These are phyloP conservation scores for Melanostoma scalare DNA, from an alignment of 2,888 invertebrate species.

Conservation along the genomic window DNA sequence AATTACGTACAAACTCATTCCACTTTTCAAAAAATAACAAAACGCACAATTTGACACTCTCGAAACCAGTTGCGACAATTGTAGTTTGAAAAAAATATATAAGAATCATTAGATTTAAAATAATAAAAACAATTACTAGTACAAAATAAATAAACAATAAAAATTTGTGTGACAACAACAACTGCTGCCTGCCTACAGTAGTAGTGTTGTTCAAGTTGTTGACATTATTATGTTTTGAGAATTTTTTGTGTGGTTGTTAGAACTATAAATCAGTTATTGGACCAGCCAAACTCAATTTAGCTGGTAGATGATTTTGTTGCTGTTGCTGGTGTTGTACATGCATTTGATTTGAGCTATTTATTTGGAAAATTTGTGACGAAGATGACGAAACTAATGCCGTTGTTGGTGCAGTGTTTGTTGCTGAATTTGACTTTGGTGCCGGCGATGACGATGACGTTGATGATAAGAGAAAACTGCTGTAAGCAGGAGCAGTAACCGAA, in stretches of 20 bases:
- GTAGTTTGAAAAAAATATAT: constrained; percentile 37
- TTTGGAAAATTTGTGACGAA: constrained; percentile 64
- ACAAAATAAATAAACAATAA: constrained; percentile 51
- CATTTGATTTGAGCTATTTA: constrained; percentile 71
- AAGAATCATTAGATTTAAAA: constrained; percentile 43
- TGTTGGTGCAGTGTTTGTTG: constrained; percentile 51
- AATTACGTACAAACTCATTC: constrained; percentile 50
- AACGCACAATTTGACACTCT: constrained; percentile 38
- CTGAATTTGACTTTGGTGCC: constrained; percentile 56
- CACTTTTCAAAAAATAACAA: constrained; percentile 38
- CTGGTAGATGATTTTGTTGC: constrained; percentile 70
- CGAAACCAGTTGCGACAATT: constrained; percentile 58
- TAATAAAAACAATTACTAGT: constrained; percentile 38
- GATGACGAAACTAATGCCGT: constrained; percentile 64
- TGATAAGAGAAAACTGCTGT: constrained; percentile 58
- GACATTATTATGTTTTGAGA: constrained; percentile 16
- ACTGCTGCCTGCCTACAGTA: constrained; percentile 62
- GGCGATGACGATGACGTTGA: constrained; percentile 59
- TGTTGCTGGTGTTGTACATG: constrained; percentile 51
- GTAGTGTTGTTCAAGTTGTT: constrained; percentile 19
- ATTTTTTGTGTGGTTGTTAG: constrained; percentile 74
- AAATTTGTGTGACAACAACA: constrained; percentile 48
- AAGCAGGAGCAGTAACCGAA: constrained; percentile 58
- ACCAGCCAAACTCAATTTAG: constrained; percentile 80
- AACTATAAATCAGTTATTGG: constrained; percentile 82